Evolutionary conservation across 2,888 invertebrate genomes (phyloP), one percentile per base, ranked within the genome.

Genomic region (Leptinotarsa tumamoca): DNA sequence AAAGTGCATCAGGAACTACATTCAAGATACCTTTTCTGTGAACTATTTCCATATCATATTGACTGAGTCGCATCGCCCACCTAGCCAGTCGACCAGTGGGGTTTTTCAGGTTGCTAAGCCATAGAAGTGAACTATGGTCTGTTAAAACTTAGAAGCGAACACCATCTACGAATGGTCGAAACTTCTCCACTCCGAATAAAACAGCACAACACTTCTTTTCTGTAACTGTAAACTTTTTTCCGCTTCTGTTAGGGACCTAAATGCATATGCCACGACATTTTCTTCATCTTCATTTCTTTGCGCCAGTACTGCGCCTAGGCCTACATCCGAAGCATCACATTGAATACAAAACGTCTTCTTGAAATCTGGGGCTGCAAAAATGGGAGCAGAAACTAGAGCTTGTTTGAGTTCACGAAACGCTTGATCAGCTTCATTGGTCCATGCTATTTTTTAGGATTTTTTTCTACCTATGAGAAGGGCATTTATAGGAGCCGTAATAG

Each of bases 331-430:
- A 27, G 66, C 23, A 23, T 23, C 23, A 23, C 23, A 23, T 23
- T 23, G 23, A 23, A 23, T 23, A 23, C 23, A 23, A 27, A 72
- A 72, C 13, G n/a, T n/a, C 43, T 72, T 68, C 3, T 13, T n/a
- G 61, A 80, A 82, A 67, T 83, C 75, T 7, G 82, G 80, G 51
- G 63, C 75, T 14, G 69, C 18, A 17, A 83, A 67, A 17, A 83
- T 71, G 2, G 82, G 80, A 33, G 77, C 74, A 18, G 67, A 66
- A 63, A 77, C 63, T 13, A 74, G 27, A n/a, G 74, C 71, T 21
- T 71, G 56, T 54, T 77, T 77, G 7, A 75, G 69, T 4, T 77
- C 51, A n/a, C 17, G 21, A 61, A 75, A 72, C 58, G 73, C 73
- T 49, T 18, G 23, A 23, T 68, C 70, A 3, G 74, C 74, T 58